These are phyloP conservation scores for Amphimallon solstitiale DNA, from an alignment of 2,888 invertebrate species.

Conservation along the genomic window DNA sequence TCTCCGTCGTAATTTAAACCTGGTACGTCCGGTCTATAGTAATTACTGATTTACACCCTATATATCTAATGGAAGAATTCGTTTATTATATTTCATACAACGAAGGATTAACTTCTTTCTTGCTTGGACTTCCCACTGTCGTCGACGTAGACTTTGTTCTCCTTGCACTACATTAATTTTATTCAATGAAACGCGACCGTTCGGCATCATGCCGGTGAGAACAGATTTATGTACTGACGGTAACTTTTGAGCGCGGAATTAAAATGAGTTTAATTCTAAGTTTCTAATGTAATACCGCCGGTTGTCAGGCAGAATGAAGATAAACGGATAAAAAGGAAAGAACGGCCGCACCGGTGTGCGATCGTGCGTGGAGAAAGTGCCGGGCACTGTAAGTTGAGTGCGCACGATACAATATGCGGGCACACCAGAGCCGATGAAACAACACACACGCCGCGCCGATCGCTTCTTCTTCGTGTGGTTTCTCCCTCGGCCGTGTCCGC, in stretches of 20 bases:
- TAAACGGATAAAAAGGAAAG: constrained; percentile 47
- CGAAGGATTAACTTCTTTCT: neutral
- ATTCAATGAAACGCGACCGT: constrained; percentile 31
- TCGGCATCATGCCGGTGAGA: constrained; percentile 5
- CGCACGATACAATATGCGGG: neutral
- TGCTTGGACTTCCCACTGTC: neutral
- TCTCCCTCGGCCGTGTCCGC: no score
- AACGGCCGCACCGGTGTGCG: constrained; percentile 27
- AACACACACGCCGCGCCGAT: neutral
- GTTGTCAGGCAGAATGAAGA: constrained; percentile 39
- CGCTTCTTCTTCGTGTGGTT: neutral
- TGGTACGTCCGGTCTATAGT: no score
- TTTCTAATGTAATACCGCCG: constrained; percentile 44
- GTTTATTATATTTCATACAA: no score
- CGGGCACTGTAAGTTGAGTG: neutral
- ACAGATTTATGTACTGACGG: constrained; percentile 35
- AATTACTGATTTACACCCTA: no score
- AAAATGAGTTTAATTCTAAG: constrained; percentile 48
- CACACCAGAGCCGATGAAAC: neutral
- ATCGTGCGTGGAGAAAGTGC: constrained; percentile 37
- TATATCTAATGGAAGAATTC: no score
- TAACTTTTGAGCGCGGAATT: constrained; percentile 32
- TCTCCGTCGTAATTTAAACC: no score
- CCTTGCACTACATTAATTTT: constrained; percentile 11
- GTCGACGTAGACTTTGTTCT: neutral